These are phyloP conservation scores for Cantharis flavilabris DNA, from an alignment of 2,888 invertebrate species.

Conservation along the genomic window DNA sequence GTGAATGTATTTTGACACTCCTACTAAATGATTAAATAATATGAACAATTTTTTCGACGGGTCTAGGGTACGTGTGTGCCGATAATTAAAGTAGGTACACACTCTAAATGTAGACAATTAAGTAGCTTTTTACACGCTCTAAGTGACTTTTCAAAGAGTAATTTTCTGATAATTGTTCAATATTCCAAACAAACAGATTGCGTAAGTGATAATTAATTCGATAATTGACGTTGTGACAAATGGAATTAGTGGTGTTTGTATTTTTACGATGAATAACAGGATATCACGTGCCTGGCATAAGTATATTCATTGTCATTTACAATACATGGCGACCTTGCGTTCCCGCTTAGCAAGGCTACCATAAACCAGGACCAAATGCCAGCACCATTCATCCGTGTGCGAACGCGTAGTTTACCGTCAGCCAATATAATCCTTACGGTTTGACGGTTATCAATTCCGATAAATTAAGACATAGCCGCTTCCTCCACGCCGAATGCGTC, in stretches of 20 bases:
- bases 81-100: not conserved
- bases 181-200: slow-evolving; percentile 12
- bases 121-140: not conserved
- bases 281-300: slow-evolving; percentile 26
- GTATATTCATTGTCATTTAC: slow-evolving; percentile 28
- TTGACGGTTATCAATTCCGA: not conserved
- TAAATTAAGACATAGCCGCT: not conserved
- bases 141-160: slow-evolving; percentile 8
- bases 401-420: slow-evolving; percentile 13
- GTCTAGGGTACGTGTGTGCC: not conserved
- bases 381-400: slow-evolving; percentile 5
- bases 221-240: slow-evolving; percentile 17
- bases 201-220: slow-evolving; percentile 20
- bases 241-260: slow-evolving; percentile 17
- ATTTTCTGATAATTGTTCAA: slow-evolving; percentile 11
- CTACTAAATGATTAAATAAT: not conserved
- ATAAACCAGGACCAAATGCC: slow-evolving; percentile 17
- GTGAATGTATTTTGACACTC: not conserved
- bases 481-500: not conserved
- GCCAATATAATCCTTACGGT: not conserved
- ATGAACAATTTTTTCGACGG: not conserved
- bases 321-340: slow-evolving; percentile 28
- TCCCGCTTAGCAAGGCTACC: slow-evolving; percentile 23
- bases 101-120: not conserved
- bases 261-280: slow-evolving; percentile 26